Percentiles rank a stretch among this genome's conserved stretches.
Conservation (phyloP, 2,888 invertebrate species). For the Netelia melanura region DNA sequence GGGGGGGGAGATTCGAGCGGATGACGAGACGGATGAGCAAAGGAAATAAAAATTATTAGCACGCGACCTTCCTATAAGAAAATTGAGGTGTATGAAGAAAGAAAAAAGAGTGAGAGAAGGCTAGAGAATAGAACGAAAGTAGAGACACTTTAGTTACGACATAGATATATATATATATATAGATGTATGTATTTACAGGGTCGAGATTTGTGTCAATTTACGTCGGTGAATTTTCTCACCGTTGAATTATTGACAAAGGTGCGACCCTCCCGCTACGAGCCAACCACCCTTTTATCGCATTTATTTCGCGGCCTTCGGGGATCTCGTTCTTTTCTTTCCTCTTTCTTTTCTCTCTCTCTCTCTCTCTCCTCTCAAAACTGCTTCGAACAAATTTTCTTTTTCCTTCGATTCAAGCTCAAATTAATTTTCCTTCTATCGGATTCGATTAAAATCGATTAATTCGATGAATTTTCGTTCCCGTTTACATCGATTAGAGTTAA, state of each 20-base stretch:
- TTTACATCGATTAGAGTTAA: too few species aligned
- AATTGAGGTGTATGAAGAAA: conserved; percentile 46
- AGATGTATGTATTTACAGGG: conserved; percentile 48
- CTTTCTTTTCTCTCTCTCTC: background rate
- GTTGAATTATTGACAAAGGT: conserved; percentile 64
- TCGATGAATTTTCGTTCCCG: too few species aligned
- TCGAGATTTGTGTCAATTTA: conserved; percentile 63
- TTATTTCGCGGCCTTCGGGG: background rate
- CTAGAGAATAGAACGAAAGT: conserved; percentile 3
- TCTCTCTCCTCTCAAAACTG: background rate
- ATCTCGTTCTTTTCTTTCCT: background rate
- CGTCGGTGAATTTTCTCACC: conserved; percentile 61
- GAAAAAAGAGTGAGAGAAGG: conserved; percentile 15
- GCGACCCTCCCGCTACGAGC: conserved; percentile 31
- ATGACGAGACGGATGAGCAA: conserved; percentile 4
- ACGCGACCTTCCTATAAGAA: conserved; percentile 57
- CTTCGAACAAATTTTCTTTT: too few species aligned
- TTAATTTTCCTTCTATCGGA: too few species aligned
- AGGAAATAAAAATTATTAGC: conserved; percentile 35
- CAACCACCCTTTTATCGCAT: conserved; percentile 12
- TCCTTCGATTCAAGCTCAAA: too few species aligned
- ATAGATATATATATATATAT: conserved; percentile 4
- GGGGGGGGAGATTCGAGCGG: background rate
- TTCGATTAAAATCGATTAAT: too few species aligned
- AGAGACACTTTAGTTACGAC: background rate